Evolutionary conservation across 2,797 vertebrate species (phyloP), one percentile per base, ranked within the genome.

Genomic region (Gymnopithys bicolor): DNA sequence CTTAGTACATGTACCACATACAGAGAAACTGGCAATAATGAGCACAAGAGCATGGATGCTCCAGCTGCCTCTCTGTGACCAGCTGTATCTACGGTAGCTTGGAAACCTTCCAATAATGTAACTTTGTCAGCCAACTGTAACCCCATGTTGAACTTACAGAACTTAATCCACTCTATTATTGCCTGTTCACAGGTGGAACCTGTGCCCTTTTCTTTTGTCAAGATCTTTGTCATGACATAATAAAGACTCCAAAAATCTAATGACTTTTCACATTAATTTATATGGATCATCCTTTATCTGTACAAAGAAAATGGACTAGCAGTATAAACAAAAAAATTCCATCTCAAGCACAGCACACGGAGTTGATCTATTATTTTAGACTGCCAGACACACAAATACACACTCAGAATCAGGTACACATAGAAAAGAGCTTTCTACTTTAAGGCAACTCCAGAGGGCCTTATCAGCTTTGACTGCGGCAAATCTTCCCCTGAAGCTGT

Each of bases 131-230:
- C 75, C 97, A 93, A 90, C 89, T 91, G 78, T 92, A 96, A 96
- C 95, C 93, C 81, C 78, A 87, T 4, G 86, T 79, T 95, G 95
- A 96, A 97, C 82, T 69, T 94, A 58, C 84, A 95, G 86, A 97
- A 94, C 92, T 95, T 96, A 97, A 98, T 97, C 94, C 93, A 56
- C 80, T 94, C 93, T 94, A 70, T 97, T 97, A 97, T 68, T 97
- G 97, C 96, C 86, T 97, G 91, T 84, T 89, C 96, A 96, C 96
- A 98, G 97, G 97, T 97, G 96, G 95, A 95, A 97, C 89, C 93
- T 95, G 92, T 94, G 96, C 89, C 89, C 93, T 96, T 96, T 96
- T 89, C 91, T 95, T 97, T 96, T 90, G 95, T 90, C 95, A 88
- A 94, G 87, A 89, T 95, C 94, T 73, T 93, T 77, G 39, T 95